Base-by-base conservation (phyloP, 2,113 vertebrate genomes). In the Myocastor coypus region DNA sequence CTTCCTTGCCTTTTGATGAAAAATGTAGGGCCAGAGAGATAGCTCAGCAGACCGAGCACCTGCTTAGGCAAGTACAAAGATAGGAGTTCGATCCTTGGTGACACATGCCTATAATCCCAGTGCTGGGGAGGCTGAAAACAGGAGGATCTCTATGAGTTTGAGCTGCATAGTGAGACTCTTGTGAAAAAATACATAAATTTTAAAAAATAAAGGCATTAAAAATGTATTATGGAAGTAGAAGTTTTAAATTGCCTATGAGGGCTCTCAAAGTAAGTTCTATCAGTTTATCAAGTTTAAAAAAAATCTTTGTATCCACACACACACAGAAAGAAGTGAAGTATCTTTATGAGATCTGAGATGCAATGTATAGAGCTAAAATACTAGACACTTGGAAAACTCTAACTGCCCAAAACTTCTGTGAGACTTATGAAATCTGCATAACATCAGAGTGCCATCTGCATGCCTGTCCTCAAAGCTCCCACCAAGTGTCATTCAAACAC, bases 371-470 rank as follows among this genome's bases (percentile, higher is more conserved):
- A 77, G 55, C 87, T 89, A 90, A 95, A 93, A 96, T 97, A 96
- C 64, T 96, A 97, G 97, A 78, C 95, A 95, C 94, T 89, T 93
- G 97, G 96, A 96, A 87, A 97, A 96, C 93, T 92, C 87, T 89
- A 95, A 93, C 28, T 14, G 20, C 71, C 55, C 55, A 57, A 83
- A 93, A 93, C 64, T 93, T 93, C 94, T 55, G 90, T 92, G 94
- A 94, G 94, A 92, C 83, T 96, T 95, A 90, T 46, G 87, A 96
- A 97, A 97, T 97, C 90, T 93, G 52, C 96, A 93, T 96, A 96
- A 96, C 87, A 78, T 50, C 85, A 80, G 84, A 87, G 84, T 46
- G 90, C 93, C 97, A 96, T 97, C 94, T 95, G 96, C 81, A 92
- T 50, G 78, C 34, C 85, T 89, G 92, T 84, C 7, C 0, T 93